Conservation (phyloP, 2,113 vertebrate genomes). For the Micronycteris hirsuta region DNA sequence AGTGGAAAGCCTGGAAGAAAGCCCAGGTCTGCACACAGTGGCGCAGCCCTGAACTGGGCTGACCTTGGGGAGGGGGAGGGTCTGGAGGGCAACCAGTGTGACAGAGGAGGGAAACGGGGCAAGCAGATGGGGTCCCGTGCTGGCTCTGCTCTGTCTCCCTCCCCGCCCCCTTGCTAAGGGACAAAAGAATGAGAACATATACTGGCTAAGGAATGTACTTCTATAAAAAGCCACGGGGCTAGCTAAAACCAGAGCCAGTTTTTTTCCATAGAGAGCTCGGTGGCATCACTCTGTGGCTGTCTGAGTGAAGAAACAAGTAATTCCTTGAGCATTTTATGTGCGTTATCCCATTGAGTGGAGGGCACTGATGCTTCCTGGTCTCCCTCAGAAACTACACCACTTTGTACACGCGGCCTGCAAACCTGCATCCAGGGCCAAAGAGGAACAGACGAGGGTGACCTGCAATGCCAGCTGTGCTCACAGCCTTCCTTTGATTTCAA, state of each 20-base stretch:
- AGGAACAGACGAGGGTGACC: background rate
- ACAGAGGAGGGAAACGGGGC: background rate
- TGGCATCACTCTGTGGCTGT: background rate
- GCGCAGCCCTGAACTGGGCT: background rate
- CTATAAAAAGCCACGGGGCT: background rate
- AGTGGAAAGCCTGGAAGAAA: conserved; percentile 92
- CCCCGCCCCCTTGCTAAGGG: background rate
- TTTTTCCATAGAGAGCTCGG: background rate
- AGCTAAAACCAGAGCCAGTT: background rate
- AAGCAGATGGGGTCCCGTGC: background rate
- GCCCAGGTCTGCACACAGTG: conserved; percentile 82
- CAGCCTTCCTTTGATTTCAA: background rate
- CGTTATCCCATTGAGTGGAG: background rate
- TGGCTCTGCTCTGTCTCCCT: background rate
- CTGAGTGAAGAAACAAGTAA: background rate
- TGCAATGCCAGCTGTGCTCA: background rate
- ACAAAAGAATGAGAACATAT: background rate
- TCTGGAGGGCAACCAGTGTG: background rate
- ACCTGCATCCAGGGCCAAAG: background rate
- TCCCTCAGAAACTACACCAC: background rate
- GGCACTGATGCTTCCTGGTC: background rate
- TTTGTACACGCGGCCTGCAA: background rate
- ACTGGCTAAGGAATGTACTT: background rate
- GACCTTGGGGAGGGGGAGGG: background rate
- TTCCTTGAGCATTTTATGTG: fast-evolving